Base-by-base conservation (phyloP, 2,888 invertebrate genomes). In the Ennomos quercinarius region DNA sequence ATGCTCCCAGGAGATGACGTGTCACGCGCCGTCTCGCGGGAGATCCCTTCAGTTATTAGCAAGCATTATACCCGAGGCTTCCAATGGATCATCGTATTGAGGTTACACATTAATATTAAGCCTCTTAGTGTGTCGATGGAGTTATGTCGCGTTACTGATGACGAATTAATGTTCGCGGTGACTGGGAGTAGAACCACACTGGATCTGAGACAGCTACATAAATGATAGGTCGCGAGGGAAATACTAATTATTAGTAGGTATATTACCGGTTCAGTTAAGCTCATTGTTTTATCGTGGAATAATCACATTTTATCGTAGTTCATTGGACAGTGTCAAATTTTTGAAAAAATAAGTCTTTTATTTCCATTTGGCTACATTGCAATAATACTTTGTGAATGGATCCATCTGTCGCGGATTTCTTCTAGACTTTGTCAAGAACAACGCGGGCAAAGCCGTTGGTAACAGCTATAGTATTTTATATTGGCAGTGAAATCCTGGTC, bases 31-130 rank as follows among this genome's bases (percentile, higher is more conserved):
- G 34, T 12, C 43, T 34, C n/a, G 17, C 36, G 27, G 10, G 42
- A 43, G 9, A 2, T 12, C 36, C n/a, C 35, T 8, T 10, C 10
- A n/a, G 39, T 39, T 11, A 36, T 11, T 36, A 36, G 12, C 36
- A 36, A 10, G 10, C 46, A 37, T 43, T 43, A 38, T 17, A 17
- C 8, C 38, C 2, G 17, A 10, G 45, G 12, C 45, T 46, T 46
- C 37, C n/a, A 36, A 9, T 46, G 38, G 46, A 47, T 47, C 13
- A 45, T 9, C n/a, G 38, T 13, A 47, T 37, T 13, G 11, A 45
- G 45, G 12, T 11, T 35, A 39, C 11, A n/a, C 8, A 39, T 11
- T 39, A 10, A 39, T 8, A 17, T 13, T 38, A 10, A 47, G 13
- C 12, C 38, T 17, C 10, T 38, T 47, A 13, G n/a, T 10, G 46